Conservation (phyloP, 2,113 vertebrate genomes). For the Cryptotis parvus region DNA sequence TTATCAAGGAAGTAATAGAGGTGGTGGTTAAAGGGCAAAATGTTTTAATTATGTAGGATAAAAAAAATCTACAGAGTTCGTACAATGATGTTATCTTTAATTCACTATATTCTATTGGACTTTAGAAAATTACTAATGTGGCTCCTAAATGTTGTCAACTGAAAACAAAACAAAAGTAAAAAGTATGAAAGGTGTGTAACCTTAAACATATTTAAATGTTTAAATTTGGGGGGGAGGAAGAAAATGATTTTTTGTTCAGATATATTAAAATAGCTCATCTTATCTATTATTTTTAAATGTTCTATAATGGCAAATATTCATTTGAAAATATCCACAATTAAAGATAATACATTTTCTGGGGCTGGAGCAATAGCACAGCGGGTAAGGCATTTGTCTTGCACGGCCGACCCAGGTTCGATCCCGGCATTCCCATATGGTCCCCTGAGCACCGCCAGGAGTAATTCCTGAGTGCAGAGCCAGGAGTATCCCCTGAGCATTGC, state of each 20-base stretch:
- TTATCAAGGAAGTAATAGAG: not conserved
- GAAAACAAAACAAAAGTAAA: not conserved
- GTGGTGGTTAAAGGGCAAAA: not conserved
- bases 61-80: not conserved
- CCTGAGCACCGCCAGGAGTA: no score
- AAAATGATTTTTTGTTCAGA: not conserved
- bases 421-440: no score
- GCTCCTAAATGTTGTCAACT: not conserved
- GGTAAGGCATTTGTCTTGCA: no score
- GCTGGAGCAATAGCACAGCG: no score
- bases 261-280: not conserved
- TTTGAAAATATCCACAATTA: not conserved
- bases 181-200: not conserved
- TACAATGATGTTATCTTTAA: not conserved
- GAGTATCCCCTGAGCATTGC: no score
- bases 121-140: not conserved
- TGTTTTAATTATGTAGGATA: not conserved
- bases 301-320: not conserved
- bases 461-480: no score
- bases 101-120: not conserved
- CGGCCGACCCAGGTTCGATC: no score
- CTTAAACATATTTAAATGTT: not conserved
- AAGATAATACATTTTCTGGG: not conserved
- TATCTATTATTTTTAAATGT: constrained; percentile 1
- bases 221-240: no score